Evolutionary conservation across 1,140 invertebrate genomes (phyloP), one percentile per base, ranked within the genome.

Genomic region (Ips typographus): DNA sequence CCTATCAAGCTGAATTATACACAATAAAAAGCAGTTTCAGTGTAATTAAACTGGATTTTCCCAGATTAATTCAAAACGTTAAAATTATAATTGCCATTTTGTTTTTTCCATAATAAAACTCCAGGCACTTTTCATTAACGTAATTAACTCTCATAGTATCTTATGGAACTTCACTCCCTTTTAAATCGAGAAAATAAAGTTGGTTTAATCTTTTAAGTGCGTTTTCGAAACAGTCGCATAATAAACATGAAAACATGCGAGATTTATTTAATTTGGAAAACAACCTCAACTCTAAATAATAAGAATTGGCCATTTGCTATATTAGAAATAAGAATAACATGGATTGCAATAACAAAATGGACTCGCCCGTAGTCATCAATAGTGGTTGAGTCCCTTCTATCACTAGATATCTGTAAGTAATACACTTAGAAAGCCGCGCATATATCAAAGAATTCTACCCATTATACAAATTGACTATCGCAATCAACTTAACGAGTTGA

Each of bases 381-480:
- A 77, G 73, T 75, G 67, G 66, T 65, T 65, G 56, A 66, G 69
- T 71, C 63, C 57, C 72, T 77, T 75, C 76, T 76, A 76, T 77
- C 75, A 73, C 74, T 77, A 43, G 63, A 65, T 65, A 75, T 76
- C 77, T 74, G 65, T 73, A 72, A 72, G 74, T 78, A 78, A 78
- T 78, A 77, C 76, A 77, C 77, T 78, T 78, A 77, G 72, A 74
- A 71, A 66, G 72, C 69, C 73, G 57, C 77, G 75, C 73, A 80
- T 80, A 78, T 79, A 80, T 80, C 79, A 80, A 78, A 79, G 75
- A 79, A 71, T 71, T 79, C 77, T 76, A 73, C 74, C 79, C 78
- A 80, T 80, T 80, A 80, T 80, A 77, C 78, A 80, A 80, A 80
- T 80, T 80, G 78, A 78, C 76, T 77, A 74, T 74, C 68, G 77